These are phyloP conservation scores for Odobenus rosmarus DNA, from an alignment of 2,113 vertebrate genomes.

Conservation along the genomic window DNA sequence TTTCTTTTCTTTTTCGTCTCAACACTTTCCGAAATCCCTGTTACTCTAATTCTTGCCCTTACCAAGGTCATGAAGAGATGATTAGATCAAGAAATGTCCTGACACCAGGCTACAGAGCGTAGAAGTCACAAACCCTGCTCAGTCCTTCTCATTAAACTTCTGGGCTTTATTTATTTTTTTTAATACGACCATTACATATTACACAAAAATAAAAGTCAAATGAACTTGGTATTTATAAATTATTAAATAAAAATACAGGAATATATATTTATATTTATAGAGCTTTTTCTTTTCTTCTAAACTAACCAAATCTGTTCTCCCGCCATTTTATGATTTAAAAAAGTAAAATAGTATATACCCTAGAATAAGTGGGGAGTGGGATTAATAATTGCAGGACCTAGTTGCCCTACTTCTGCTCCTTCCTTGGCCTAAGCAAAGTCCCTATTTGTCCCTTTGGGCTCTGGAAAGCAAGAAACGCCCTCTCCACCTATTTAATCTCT, in stretches of 20 bases:
- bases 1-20: background rate
- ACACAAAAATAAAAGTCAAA: slow-evolving; percentile 85
- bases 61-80: slow-evolving; percentile 51
- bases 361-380: slow-evolving; percentile 74
- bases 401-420: slow-evolving; percentile 68
- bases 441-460: slow-evolving; percentile 75
- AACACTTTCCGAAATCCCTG: slow-evolving; percentile 32
- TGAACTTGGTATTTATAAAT: slow-evolving; percentile 84
- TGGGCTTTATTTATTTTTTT: slow-evolving; percentile 81
- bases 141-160: slow-evolving; percentile 81
- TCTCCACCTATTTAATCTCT: slow-evolving; percentile 72
- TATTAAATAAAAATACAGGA: slow-evolving; percentile 85
- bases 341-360: slow-evolving; percentile 81
- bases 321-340: slow-evolving; percentile 80
- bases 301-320: slow-evolving; percentile 83
- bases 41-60: slow-evolving; percentile 59
- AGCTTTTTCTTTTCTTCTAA: slow-evolving; percentile 82
- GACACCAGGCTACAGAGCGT: slow-evolving; percentile 51
- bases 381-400: slow-evolving; percentile 64
- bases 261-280: slow-evolving; percentile 85
- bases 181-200: slow-evolving; percentile 83
- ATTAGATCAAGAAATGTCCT: slow-evolving; percentile 50
- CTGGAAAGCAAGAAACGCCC: slow-evolving; percentile 75
- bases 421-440: slow-evolving; percentile 76
- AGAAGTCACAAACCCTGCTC: slow-evolving; percentile 82